Conservation (phyloP, 2,797 vertebrate species). For the Argya squamiceps region DNA sequence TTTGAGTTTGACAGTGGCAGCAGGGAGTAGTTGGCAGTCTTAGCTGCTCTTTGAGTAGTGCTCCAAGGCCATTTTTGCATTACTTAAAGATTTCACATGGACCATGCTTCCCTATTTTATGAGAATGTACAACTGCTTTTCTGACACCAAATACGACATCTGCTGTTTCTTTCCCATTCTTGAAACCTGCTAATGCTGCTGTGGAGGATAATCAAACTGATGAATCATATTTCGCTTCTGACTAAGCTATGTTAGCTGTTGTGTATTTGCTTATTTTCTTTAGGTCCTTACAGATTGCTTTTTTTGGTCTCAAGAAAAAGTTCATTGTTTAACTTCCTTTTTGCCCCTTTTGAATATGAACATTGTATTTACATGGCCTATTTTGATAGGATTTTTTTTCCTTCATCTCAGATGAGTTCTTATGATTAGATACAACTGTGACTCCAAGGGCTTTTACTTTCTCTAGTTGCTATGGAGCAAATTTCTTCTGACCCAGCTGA, state of each 20-base stretch:
- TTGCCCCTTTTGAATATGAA: background rate
- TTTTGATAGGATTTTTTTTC: background rate
- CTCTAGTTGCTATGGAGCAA: background rate
- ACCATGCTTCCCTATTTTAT: background rate
- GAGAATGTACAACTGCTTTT: background rate
- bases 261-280: background rate
- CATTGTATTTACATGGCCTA: background rate
- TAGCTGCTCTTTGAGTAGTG: background rate
- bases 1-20: background rate
- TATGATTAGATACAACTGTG: background rate
- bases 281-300: background rate
- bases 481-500: background rate
- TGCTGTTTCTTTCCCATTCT: background rate
- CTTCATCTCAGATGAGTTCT: background rate
- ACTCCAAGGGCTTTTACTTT: background rate
- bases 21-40: background rate
- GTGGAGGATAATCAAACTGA: background rate
- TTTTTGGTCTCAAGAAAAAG: background rate
- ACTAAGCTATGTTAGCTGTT: background rate
- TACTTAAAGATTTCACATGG: background rate
- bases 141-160: background rate
- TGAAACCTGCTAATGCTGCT: background rate
- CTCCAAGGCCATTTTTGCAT: background rate
- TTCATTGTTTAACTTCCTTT: fast-evolving
- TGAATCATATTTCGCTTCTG: background rate